Evolutionary conservation across 2,797 vertebrate genomes (phyloP).

Genomic region (Helarctos malayanus): DNA sequence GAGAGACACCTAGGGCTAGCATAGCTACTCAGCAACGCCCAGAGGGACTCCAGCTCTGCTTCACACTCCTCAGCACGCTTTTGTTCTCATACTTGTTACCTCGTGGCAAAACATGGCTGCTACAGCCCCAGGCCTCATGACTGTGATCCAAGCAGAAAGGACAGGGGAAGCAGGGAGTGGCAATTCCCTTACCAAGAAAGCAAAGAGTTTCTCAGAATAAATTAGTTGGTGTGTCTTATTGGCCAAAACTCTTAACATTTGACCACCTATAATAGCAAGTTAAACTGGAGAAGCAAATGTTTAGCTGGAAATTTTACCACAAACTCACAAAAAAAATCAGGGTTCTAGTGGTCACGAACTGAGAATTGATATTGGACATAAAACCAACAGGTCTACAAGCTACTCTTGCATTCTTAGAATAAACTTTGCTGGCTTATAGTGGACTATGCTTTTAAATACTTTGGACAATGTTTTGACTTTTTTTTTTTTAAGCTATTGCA

Average conservation of each 20-base stretch:
- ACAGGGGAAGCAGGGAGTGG: not conserved
- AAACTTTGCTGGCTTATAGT: not conserved
- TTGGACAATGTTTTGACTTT: not conserved
- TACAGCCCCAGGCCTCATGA: not conserved
- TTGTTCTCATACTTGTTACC: not conserved
- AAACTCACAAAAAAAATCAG: not conserved
- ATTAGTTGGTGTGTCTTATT: not conserved
- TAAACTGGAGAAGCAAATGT: not conserved
- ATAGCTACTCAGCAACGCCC: not conserved
- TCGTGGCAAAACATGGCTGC: not conserved
- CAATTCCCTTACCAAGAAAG: not conserved
- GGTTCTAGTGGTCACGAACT: not conserved
- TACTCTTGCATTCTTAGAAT: not conserved
- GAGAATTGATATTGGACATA: not conserved
- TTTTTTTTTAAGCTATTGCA: not conserved
- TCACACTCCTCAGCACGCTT: not conserved
- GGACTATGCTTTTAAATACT: not conserved
- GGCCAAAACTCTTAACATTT: not conserved
- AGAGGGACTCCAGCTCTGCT: not conserved
- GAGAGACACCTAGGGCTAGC: not conserved
- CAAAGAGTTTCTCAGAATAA: not conserved
- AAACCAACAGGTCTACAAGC: not conserved
- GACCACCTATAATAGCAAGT: not conserved
- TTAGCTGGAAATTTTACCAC: not conserved
- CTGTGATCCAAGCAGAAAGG: not conserved